Conservation (phyloP, 2,797 vertebrate genomes). For the Propithecus perrieri region DNA sequence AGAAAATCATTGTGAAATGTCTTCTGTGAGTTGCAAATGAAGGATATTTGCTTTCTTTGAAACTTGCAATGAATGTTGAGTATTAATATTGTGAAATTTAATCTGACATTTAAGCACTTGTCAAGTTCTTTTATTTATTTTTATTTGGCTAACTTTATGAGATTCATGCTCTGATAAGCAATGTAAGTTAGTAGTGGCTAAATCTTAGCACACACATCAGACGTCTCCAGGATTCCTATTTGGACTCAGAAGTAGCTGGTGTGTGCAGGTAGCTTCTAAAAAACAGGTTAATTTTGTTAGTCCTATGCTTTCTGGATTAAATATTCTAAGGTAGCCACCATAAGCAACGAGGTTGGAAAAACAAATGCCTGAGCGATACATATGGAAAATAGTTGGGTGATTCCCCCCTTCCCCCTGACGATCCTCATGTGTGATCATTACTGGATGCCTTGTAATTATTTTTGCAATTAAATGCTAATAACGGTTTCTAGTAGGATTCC, state of each 20-base stretch:
- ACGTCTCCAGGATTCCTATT: background rate
- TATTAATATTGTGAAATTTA: constrained; percentile 67
- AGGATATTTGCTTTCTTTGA: constrained; percentile 54
- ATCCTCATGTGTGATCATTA: background rate
- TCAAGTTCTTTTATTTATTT: constrained; percentile 63
- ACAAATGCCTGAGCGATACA: background rate
- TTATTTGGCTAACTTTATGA: constrained; percentile 42
- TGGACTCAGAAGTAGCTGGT: background rate
- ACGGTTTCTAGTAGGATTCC: background rate
- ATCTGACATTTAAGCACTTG: constrained; percentile 61
- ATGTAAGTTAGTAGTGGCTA: background rate
- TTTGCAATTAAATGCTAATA: background rate
- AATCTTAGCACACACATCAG: constrained; percentile 16
- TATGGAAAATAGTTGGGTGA: background rate
- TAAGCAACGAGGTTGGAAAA: background rate
- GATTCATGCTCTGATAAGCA: constrained; percentile 44
- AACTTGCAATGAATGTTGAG: background rate
- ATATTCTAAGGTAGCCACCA: background rate
- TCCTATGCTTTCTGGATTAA: background rate
- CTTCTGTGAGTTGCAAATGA: background rate
- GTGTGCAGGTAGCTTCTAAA: background rate
- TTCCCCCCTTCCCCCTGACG: background rate
- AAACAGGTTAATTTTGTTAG: constrained; percentile 16
- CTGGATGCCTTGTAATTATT: background rate
- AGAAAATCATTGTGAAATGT: constrained; percentile 63